Percentiles rank a stretch among this genome's conserved stretches.
Evolutionary conservation across 2,888 invertebrate genomes (phyloP).

Genomic region (Tinea pellionella): DNA sequence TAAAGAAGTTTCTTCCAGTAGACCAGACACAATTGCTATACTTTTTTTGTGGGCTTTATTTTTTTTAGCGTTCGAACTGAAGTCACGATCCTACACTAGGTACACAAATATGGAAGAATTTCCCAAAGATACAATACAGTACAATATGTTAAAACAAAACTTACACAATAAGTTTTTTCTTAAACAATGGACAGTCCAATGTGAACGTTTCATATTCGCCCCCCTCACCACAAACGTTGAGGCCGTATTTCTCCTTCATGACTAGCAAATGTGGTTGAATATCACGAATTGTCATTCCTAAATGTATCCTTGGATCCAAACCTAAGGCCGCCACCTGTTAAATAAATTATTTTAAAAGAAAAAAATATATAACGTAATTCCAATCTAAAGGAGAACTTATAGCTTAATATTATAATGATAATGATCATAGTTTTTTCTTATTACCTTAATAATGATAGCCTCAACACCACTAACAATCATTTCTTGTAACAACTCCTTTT

Average conservation of each 20-base stretch:
- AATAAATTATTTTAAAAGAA: not conserved
- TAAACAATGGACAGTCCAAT: slow-evolving; percentile 95
- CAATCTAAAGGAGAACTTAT: too few relatives aligned
- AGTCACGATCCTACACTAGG: too few relatives aligned
- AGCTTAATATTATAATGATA: too few relatives aligned
- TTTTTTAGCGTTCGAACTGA: too few relatives aligned
- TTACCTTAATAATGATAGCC: slow-evolving; percentile 96
- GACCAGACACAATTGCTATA: too few relatives aligned
- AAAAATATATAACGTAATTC: not conserved
- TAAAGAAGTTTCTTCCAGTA: too few relatives aligned
- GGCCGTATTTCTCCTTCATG: slow-evolving; percentile 93
- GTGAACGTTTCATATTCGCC: slow-evolving; percentile 99
- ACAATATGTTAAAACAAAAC: slow-evolving; percentile 37
- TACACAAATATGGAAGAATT: too few relatives aligned
- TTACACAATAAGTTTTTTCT: slow-evolving; percentile 89
- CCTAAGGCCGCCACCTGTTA: slow-evolving; percentile 84
- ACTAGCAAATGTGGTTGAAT: slow-evolving; percentile 88
- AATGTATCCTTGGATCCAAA: slow-evolving; percentile 85
- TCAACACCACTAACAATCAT: slow-evolving; percentile 95
- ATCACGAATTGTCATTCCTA: slow-evolving; percentile 86
- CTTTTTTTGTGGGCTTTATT: too few relatives aligned
- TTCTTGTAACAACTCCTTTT: slow-evolving; percentile 92
- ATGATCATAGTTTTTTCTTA: too few relatives aligned
- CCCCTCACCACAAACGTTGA: slow-evolving; percentile 98
- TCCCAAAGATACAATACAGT: too few relatives aligned